A percentile compares a stretch with the other conserved stretches of the same genome.
phyloP scores from a whole-genome alignment of 2,113 vertebrate genomes.

The Chaetops frenatus region DNA sequence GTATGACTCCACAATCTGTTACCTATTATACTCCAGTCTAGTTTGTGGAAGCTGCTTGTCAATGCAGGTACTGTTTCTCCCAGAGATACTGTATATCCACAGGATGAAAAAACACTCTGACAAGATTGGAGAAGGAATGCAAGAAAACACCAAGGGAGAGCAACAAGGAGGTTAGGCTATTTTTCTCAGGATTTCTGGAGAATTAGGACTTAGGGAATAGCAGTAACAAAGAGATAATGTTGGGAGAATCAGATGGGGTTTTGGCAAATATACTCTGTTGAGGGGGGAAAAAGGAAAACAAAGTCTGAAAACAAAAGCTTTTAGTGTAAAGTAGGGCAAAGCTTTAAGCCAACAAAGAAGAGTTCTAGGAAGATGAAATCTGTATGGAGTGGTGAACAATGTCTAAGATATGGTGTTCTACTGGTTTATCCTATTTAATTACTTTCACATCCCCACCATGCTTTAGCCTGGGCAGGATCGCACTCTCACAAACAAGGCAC shows the following conservation, averaged over 20 bases:
- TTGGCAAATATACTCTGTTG: not conserved
- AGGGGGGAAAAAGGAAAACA: rapidly evolving
- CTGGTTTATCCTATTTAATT: not conserved
- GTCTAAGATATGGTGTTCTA: not conserved
- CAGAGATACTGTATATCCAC: not conserved
- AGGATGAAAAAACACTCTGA: not conserved
- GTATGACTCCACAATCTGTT: not conserved
- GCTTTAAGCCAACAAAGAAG: not conserved
- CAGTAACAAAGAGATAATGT: not conserved
- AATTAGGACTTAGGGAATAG: not conserved
- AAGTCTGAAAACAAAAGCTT: not conserved
- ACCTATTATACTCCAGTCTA: not conserved
- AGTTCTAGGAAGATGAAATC: not conserved
- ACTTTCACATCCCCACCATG: not conserved
- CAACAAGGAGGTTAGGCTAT: not conserved
- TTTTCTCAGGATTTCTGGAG: not conserved
- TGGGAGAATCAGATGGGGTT: not conserved
- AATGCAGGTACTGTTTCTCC: not conserved
- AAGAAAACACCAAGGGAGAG: not conserved
- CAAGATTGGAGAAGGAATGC: not conserved
- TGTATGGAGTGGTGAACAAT: not conserved
- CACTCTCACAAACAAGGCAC: not conserved
- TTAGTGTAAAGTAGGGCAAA: not conserved
- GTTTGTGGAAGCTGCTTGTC: not conserved
- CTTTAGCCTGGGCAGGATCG: not conserved